These are phyloP conservation scores for Solea solea DNA, from an alignment of 2,113 vertebrate species.

Conservation along the genomic window DNA sequence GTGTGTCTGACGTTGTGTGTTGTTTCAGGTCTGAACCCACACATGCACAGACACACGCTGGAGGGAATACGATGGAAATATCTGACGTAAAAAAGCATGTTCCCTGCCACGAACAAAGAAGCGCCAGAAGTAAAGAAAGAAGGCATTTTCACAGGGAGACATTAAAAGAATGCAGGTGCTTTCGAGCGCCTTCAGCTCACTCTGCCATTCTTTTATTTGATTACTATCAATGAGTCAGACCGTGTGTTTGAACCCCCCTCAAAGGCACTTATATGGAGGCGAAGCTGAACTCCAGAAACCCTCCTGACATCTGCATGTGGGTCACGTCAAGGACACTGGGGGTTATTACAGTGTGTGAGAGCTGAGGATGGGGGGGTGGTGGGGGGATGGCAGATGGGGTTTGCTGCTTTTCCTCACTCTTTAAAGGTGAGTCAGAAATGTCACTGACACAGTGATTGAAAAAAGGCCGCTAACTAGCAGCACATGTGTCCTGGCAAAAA, in stretches of 20 bases:
- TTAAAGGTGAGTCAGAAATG: conserved; percentile 61
- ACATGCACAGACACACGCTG: conserved; percentile 18
- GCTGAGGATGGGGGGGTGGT: conserved; percentile 6
- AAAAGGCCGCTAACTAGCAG: conserved; percentile 61
- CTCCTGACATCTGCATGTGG: conserved; percentile 59
- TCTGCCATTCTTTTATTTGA: conserved; percentile 47
- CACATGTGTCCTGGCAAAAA: conserved; percentile 65
- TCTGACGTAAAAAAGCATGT: no score
- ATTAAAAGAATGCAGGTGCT: conserved; percentile 60
- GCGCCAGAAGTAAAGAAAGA: conserved; percentile 38
- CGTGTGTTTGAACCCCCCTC: conserved; percentile 26
- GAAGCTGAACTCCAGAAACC: conserved; percentile 39
- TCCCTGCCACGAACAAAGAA: conserved; percentile 38
- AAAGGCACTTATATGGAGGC: conserved; percentile 24
- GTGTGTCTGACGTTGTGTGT: conserved; percentile 14
- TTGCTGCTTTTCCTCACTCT: conserved; percentile 61
- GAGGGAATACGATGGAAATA: no score
- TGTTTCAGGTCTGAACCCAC: conserved; percentile 20
- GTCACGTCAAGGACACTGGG: conserved; percentile 67
- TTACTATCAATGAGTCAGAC: conserved; percentile 58
- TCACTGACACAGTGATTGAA: conserved; percentile 42
- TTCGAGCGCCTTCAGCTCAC: conserved; percentile 22
- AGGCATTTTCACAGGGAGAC: conserved; percentile 28
- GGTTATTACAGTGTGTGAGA: conserved; percentile 52
- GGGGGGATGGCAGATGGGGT: background rate